A percentile compares a stretch with the other conserved stretches of the same genome.
Evolutionary conservation across 2,888 invertebrate species (phyloP).

Genomic region (Rotaria magnacalcarata): DNA sequence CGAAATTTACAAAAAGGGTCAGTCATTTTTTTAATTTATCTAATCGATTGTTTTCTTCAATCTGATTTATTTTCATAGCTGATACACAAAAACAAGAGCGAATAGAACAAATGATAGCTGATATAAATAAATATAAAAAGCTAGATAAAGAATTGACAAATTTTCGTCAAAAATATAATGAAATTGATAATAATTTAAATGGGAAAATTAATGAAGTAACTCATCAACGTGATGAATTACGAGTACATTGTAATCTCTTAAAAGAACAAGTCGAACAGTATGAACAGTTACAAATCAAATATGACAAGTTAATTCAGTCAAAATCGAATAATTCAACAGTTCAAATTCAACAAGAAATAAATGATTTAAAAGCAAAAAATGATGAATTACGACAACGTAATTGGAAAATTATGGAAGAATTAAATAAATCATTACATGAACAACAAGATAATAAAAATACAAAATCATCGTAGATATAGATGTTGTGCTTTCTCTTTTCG

Average conservation of each 20-base stretch:
- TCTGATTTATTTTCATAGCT: neutral
- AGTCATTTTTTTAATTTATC: neutral
- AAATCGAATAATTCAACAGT: neutral
- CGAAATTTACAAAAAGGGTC: conserved; percentile 3
- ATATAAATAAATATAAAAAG: conserved; percentile 23
- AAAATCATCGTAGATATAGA: neutral
- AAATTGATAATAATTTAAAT: neutral
- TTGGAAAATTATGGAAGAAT: conserved; percentile 27
- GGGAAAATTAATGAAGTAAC: neutral
- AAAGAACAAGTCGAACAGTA: neutral
- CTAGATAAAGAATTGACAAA: conserved; percentile 6
- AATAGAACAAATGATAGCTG: neutral
- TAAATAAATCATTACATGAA: conserved; percentile 2
- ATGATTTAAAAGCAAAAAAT: conserved; percentile 12
- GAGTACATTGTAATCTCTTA: neutral
- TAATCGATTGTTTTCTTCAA: neutral
- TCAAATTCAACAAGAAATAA: neutral
- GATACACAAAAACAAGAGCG: conserved; percentile 12
- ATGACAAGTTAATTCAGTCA: neutral
- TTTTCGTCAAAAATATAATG: neutral
- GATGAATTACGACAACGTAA: neutral
- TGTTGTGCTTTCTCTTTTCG: too few relatives aligned
- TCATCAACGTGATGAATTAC: neutral
- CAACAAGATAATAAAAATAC: neutral
- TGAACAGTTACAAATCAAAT: neutral